phyloP scores from a whole-genome alignment of 2,888 invertebrate species.

The Cetonia aurata region DNA sequence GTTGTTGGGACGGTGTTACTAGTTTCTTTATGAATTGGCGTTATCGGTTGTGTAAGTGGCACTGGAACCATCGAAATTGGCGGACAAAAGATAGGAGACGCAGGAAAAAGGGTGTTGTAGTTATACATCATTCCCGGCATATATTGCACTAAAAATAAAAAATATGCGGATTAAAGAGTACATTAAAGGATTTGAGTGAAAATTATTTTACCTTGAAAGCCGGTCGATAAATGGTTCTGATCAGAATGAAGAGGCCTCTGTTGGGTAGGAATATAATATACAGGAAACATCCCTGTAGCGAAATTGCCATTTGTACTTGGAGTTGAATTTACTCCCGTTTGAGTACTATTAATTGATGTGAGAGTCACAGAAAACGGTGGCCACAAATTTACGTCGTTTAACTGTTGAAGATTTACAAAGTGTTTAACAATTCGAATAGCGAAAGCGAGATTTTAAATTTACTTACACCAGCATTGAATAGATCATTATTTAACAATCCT shows the following conservation, averaged over 20 bases:
- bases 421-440: neutral
- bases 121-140: constrained; percentile 74
- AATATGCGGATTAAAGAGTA: constrained; percentile 1
- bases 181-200: neutral
- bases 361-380: constrained; percentile 72
- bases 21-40: constrained; percentile 50
- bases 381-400: constrained; percentile 70
- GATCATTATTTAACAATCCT: constrained; percentile 49
- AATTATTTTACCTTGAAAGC: constrained; percentile 52
- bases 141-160: constrained; percentile 71
- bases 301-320: constrained; percentile 60
- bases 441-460: neutral
- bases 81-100: constrained; percentile 74
- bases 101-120: constrained; percentile 68
- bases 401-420: constrained; percentile 48
- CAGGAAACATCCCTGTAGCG: constrained; percentile 67
- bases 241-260: constrained; percentile 51
- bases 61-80: constrained; percentile 66
- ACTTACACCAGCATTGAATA: constrained; percentile 56
- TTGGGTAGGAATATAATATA: constrained; percentile 72
- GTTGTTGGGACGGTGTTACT: constrained; percentile 19
- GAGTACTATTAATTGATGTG: constrained; percentile 62
- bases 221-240: constrained; percentile 48
- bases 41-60: constrained; percentile 56
- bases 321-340: constrained; percentile 56